Evolutionary conservation across 2,113 vertebrate genomes (phyloP).

Genomic region (Addax nasomaculatus): DNA sequence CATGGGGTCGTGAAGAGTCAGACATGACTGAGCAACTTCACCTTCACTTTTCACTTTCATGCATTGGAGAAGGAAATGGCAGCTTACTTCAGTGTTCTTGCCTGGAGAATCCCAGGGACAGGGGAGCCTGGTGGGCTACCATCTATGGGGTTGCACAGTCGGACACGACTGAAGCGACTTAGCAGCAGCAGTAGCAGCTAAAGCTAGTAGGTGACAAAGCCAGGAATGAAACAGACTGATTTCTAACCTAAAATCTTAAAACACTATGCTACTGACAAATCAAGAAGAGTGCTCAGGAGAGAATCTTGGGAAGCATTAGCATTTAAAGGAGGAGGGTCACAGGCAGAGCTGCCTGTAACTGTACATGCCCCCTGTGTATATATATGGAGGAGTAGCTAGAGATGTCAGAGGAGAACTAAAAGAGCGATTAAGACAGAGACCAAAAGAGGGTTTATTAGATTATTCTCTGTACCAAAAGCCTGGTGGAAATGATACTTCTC

Average conservation of each 20-base stretch:
- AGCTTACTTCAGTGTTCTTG: too few species aligned
- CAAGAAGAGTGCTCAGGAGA: neutral
- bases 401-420: neutral
- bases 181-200: neutral
- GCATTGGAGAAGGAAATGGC: too few species aligned
- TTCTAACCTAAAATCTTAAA: slow-evolving; percentile 1
- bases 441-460: neutral
- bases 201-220: neutral
- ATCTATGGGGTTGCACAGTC: too few species aligned
- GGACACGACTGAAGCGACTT: too few species aligned
- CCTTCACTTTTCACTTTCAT: too few species aligned
- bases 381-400: neutral
- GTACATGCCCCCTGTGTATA: neutral
- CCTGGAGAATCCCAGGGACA: too few species aligned
- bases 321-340: neutral
- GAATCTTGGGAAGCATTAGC: neutral
- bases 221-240: neutral
- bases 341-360: neutral
- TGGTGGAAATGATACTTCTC: neutral
- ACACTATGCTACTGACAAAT: neutral
- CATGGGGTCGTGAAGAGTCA: too few species aligned
- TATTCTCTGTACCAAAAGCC: neutral
- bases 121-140: too few species aligned
- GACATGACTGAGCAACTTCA: too few species aligned
- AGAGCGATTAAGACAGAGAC: neutral